Conservation (phyloP, 2,888 invertebrate species). For the Drosophila formosana region DNA sequence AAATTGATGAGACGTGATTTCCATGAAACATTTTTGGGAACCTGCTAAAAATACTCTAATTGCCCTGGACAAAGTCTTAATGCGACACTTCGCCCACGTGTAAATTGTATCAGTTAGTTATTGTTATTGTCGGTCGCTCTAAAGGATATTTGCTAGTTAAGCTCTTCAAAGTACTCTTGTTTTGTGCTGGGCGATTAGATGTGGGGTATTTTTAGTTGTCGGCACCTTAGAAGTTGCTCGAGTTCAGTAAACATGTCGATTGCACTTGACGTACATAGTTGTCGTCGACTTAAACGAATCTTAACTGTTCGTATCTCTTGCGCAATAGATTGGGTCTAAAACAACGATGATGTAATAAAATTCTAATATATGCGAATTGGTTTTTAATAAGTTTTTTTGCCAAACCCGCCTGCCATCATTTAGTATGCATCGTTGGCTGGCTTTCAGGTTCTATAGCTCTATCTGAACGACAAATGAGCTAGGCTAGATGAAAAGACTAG, state of each 20-base stretch:
- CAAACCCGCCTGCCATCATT: slow-evolving; percentile 38
- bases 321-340: slow-evolving; percentile 43
- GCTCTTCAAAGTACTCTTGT: neutral
- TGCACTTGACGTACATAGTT: slow-evolving; percentile 7
- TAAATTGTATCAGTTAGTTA: neutral
- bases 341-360: slow-evolving; percentile 54
- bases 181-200: slow-evolving; percentile 1
- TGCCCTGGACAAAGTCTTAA: slow-evolving; percentile 27
- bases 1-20: slow-evolving; percentile 40
- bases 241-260: neutral
- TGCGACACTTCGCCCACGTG: neutral
- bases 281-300: slow-evolving; percentile 1
- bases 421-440: slow-evolving; percentile 45
- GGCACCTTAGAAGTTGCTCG: neutral
- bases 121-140: neutral
- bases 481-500: slow-evolving; percentile 36
- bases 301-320: slow-evolving; percentile 23
- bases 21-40: slow-evolving; percentile 7
- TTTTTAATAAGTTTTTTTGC: slow-evolving; percentile 16
- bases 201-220: neutral
- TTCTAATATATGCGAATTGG: slow-evolving; percentile 57
- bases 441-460: slow-evolving; percentile 42
- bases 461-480: slow-evolving; percentile 41
- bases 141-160: slow-evolving; percentile 4
- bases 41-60: slow-evolving; percentile 63